Evolutionary conservation across 2,113 vertebrate species (phyloP).

Genomic region (Marmota flaviventris): DNA sequence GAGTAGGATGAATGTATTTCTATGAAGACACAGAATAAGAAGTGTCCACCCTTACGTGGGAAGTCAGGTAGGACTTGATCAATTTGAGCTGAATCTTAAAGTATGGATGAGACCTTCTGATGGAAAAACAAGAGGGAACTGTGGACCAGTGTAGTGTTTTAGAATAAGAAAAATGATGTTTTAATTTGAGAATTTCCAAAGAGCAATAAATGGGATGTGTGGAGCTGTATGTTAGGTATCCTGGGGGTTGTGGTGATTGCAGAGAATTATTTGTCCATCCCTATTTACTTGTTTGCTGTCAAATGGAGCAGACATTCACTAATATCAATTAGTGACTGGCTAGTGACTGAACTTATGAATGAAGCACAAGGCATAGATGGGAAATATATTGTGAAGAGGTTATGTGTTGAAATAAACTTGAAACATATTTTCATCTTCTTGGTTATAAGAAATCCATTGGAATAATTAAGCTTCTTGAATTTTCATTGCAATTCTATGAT

Average conservation of each 20-base stretch:
- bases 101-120: background rate
- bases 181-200: background rate
- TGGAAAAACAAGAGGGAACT: background rate
- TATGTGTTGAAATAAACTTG: background rate
- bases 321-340: background rate
- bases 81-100: background rate
- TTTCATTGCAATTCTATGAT: slow-evolving; percentile 22
- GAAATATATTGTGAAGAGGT: background rate
- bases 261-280: background rate
- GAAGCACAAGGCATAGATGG: background rate
- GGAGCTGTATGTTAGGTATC: background rate
- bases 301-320: background rate
- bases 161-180: background rate
- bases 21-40: background rate
- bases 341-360: background rate
- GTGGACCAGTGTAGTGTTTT: background rate
- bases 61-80: background rate
- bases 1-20: background rate
- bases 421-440: background rate
- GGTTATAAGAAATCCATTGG: background rate
- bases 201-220: background rate
- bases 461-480: background rate
- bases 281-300: background rate
- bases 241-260: background rate
- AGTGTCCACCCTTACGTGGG: background rate